Base-by-base conservation (phyloP, 2,113 vertebrate genomes). In the Serinus canaria region DNA sequence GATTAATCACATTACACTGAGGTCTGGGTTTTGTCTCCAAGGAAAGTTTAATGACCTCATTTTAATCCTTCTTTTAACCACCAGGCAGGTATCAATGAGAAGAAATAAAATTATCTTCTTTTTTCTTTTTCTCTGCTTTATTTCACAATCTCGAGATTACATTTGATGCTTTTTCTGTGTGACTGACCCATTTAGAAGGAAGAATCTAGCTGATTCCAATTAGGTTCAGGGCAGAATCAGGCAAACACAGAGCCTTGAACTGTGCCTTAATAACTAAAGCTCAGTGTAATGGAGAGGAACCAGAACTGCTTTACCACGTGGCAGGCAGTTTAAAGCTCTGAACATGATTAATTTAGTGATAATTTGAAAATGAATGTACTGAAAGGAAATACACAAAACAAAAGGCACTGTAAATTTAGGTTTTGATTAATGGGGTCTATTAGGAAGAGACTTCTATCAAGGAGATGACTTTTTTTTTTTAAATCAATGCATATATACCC, bases 11-110 rank as follows among this genome's bases (percentile, higher is more conserved):
- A 95, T 97, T 97, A 95, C 91, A 93, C 91, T 9, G 87, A 96
- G 96, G 96, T 94, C 95, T 93, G 82, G 95, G 92, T 83, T 93
- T 97, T 96, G 94, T 97, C 96, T 97, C 94, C 55, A 74, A 94
- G 94, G 96, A 94, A 96, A 96, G 89, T 94, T 97, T 95, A 97
- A 98, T 97, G 97, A 97, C 96, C 96, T 96, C 94, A 95, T 98
- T 98, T 96, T 96, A 95, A 97, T 97, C 92, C 93, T 83, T 88
- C 89, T 92, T 96, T 92, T 91, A 94, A 96, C 85, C 94, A 95
- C 20, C 43, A 92, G 95, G 83, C 94, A 96, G 92, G 96, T 97
- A 95, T 93, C 95, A 95, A 96, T 96, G 94, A 96, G 91, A 28
- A 92, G 91, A 97, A 95, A 96, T 91, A 94, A 96, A 94, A 97